Percentiles rank a stretch among this genome's conserved stretches.
Evolutionary conservation across 2,888 invertebrate genomes (phyloP).

Genomic region (Piscicola geometra): DNA sequence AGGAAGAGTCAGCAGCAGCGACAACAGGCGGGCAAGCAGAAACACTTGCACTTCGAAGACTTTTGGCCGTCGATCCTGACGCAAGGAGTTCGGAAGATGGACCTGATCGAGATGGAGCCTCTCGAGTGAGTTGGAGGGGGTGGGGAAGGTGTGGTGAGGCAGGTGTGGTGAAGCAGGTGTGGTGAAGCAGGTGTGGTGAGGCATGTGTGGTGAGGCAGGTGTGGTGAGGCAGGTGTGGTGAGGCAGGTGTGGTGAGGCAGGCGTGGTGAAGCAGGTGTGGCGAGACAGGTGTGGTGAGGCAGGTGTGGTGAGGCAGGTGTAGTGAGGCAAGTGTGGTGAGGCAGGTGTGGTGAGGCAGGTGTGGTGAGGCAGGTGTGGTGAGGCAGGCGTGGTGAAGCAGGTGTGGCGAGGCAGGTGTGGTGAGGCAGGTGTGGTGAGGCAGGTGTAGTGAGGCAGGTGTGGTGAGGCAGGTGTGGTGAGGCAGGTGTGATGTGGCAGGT

Average conservation of each 20-base stretch:
- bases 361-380: no score
- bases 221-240: conserved; percentile 14
- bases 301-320: conserved; percentile 7
- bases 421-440: no score
- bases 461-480: no score
- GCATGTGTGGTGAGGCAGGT: conserved; percentile 12
- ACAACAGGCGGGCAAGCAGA: not conserved
- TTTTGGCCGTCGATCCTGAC: not conserved
- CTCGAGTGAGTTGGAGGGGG: not conserved
- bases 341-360: no score
- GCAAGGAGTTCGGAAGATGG: not conserved
- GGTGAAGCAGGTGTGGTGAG: not conserved
- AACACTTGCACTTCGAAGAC: conserved; percentile 1
- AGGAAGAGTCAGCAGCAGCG: not conserved
- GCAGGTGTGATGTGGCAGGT: no score
- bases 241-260: conserved; percentile 4
- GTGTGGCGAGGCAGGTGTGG: no score
- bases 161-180: conserved; percentile 10
- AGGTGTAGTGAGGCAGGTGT: no score
- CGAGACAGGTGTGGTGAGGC: not conserved
- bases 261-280: conserved; percentile 14
- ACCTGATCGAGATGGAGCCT: not conserved
- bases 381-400: no score
- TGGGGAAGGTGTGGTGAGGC: conserved; percentile 7
- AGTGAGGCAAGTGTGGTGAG: no score